phyloP scores from a whole-genome alignment of 1,140 invertebrate genomes.

The Drosophila aff. region DNA sequence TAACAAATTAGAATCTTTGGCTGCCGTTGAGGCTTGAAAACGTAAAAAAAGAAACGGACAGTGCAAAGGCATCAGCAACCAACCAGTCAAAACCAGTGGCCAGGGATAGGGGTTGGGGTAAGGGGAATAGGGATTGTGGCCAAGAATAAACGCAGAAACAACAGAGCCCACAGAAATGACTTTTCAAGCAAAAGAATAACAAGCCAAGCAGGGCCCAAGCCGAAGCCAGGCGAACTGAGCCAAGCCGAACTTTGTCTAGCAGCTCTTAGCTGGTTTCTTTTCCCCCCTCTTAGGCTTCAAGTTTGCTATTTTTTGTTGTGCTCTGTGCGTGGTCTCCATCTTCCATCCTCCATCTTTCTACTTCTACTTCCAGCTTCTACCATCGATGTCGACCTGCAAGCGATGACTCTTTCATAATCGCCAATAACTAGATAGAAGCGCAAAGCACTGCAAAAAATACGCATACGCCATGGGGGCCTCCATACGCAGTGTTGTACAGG shows the following conservation, averaged over 20 bases:
- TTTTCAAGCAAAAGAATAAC: conserved; percentile 61
- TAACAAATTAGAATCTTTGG: conserved; percentile 46
- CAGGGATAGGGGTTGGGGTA: not conserved
- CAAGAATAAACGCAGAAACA: conserved; percentile 58
- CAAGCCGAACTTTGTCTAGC: conserved; percentile 73
- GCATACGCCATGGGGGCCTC: not conserved
- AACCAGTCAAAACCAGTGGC: conserved; percentile 22
- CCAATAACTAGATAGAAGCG: conserved; percentile 18
- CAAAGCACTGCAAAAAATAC: conserved; percentile 16
- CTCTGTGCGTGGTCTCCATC: conserved; percentile 58
- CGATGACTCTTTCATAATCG: conserved; percentile 65
- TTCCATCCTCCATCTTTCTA: conserved; percentile 25
- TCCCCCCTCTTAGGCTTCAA: not conserved
- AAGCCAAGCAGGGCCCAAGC: conserved; percentile 32
- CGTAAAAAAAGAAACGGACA: conserved; percentile 31
- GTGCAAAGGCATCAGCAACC: conserved; percentile 68
- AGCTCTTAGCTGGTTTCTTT: conserved; percentile 53
- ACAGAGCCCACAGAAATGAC: conserved; percentile 75
- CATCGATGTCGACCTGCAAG: conserved; percentile 64
- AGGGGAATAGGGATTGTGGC: conserved; percentile 17
- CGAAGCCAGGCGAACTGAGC: conserved; percentile 48
- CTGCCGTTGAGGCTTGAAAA: conserved; percentile 40
- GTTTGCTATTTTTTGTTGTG: conserved; percentile 26
- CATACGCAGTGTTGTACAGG: conserved; percentile 6
- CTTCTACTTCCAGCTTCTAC: not conserved